Evolutionary conservation across 2,888 invertebrate genomes (phyloP).

Genomic region (Netelia melanura): DNA sequence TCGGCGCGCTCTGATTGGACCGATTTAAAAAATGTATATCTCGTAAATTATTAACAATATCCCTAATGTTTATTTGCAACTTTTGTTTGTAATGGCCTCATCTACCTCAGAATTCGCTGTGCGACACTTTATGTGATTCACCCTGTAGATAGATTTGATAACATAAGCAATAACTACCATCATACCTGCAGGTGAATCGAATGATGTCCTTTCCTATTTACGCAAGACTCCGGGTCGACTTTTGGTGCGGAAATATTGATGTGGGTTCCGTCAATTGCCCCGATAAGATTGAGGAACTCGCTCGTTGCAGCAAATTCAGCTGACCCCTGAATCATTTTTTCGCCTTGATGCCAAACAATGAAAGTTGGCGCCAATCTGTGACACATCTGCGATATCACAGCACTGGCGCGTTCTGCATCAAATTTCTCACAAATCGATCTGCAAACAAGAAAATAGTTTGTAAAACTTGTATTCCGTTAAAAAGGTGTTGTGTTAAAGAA

Average conservation of each 20-base stretch:
- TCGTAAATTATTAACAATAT: too few relatives aligned
- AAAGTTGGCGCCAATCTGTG: slow-evolving; percentile 43
- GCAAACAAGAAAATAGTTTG: slow-evolving; percentile 48
- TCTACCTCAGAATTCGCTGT: too few relatives aligned
- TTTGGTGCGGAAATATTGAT: slow-evolving; percentile 64
- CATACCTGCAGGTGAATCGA: slow-evolving; percentile 69
- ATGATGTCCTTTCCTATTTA: slow-evolving; percentile 68
- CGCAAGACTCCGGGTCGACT: slow-evolving; percentile 62
- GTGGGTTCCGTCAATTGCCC: slow-evolving; percentile 69
- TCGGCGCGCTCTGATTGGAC: too few relatives aligned
- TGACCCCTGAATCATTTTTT: neutral
- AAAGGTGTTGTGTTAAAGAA: neutral
- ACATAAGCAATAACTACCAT: neutral
- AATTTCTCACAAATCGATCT: slow-evolving; percentile 67
- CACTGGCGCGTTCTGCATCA: slow-evolving; percentile 62
- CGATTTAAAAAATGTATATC: too few relatives aligned
- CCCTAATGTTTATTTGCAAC: too few relatives aligned
- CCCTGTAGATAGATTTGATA: neutral
- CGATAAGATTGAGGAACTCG: slow-evolving; percentile 68
- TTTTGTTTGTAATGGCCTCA: too few relatives aligned
- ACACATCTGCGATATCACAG: slow-evolving; percentile 53
- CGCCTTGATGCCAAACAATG: slow-evolving; percentile 60
- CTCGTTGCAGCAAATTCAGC: slow-evolving; percentile 48
- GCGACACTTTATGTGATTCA: too few relatives aligned
- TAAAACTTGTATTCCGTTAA: slow-evolving; percentile 14